phyloP scores from a whole-genome alignment of 2,888 invertebrate genomes.

The Bellardia bayeri region DNA sequence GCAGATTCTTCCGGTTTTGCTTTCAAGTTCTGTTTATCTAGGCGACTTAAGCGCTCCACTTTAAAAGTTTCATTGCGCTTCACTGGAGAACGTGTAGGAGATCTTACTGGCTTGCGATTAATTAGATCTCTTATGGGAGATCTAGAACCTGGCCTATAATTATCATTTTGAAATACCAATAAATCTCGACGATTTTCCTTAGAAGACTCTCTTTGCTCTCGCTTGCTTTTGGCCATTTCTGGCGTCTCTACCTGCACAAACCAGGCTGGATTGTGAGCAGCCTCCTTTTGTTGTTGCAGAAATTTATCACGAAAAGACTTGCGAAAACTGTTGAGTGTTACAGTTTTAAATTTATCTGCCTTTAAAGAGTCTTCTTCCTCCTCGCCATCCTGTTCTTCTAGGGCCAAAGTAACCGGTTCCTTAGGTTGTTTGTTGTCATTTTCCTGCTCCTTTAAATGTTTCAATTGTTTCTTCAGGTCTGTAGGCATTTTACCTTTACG shows the following conservation, averaged over 20 bases:
- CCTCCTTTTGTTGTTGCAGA: conserved; percentile 80
- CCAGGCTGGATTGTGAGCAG: conserved; percentile 83
- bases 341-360: conserved; percentile 82
- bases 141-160: conserved; percentile 82
- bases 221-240: neutral
- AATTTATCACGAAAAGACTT: conserved; percentile 83
- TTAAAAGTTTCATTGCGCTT: conserved; percentile 80
- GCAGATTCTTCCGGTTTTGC: conserved; percentile 17
- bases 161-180: conserved; percentile 82
- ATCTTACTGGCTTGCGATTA: conserved; percentile 73
- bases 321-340: conserved; percentile 83
- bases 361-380: conserved; percentile 74
- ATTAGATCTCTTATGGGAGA: conserved; percentile 80
- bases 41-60: conserved; percentile 76
- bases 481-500: conserved; percentile 80
- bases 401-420: neutral
- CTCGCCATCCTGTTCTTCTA: neutral
- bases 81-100: conserved; percentile 77
- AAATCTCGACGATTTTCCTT: conserved; percentile 79
- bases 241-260: conserved; percentile 82
- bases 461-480: conserved; percentile 80
- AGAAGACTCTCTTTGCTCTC: conserved; percentile 48
- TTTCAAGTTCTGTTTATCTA: neutral
- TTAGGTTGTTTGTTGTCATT: neutral
- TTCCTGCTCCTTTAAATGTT: conserved; percentile 78